Percentiles rank a stretch among this genome's conserved stretches.
Conservation (phyloP, 2,797 vertebrate genomes). For the Pelodytes ibericus region DNA sequence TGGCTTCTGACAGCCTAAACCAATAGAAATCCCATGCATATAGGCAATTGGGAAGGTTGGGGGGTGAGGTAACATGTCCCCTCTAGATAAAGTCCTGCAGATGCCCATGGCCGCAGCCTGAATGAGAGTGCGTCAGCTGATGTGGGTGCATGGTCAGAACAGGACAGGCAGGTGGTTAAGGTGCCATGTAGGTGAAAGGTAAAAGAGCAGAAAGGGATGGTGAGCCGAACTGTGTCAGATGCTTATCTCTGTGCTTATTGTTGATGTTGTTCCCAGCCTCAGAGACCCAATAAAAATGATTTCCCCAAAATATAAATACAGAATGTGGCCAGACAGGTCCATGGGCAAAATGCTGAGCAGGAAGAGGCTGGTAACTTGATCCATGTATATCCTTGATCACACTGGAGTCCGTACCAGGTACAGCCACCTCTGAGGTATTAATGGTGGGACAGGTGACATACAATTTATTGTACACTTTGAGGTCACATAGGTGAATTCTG, state of each 20-base stretch:
- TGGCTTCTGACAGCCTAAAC: no score
- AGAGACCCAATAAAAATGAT: constrained; percentile 31
- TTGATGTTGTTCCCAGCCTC: constrained; percentile 33
- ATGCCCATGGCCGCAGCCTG: no score
- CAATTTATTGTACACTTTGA: constrained; percentile 10
- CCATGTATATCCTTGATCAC: constrained; percentile 3
- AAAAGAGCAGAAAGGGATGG: not conserved
- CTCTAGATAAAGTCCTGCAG: no score
- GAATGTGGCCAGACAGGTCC: constrained; percentile 7
- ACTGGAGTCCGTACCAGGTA: not conserved
- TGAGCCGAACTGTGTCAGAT: not conserved
- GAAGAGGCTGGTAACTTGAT: not conserved
- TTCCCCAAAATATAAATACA: constrained; percentile 42
- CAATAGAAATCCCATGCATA: no score
- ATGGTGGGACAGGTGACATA: constrained; percentile 25
- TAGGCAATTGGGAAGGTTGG: no score
- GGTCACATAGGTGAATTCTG: constrained; percentile 14
- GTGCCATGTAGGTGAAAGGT: not conserved
- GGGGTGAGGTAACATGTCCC: no score
- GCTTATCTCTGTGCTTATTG: constrained; percentile 34
- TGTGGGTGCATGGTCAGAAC: no score
- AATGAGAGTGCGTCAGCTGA: no score
- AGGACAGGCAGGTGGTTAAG: not conserved
- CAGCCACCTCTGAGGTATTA: not conserved
- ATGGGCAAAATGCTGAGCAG: not conserved